Percentiles rank a stretch among this genome's conserved stretches.
Conservation (phyloP, 2,888 invertebrate species). For the Megaustenia siamemsis region DNA sequence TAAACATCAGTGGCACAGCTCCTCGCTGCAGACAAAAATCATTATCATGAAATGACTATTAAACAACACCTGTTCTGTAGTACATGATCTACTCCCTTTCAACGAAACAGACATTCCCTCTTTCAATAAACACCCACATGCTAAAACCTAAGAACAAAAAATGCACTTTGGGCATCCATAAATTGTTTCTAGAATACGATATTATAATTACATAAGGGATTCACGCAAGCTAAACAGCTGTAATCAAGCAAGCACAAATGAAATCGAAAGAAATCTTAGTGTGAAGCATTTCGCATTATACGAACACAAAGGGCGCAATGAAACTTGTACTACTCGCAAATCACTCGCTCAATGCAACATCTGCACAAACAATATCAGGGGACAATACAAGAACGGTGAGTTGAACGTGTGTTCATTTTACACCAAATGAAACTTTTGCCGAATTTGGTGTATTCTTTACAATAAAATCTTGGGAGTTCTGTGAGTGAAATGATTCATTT, state of each 20-base stretch:
- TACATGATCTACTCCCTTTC: not conserved
- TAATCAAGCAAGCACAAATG: not conserved
- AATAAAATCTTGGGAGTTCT: too few relatives aligned
- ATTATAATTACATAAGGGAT: not conserved
- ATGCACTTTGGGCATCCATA: not conserved
- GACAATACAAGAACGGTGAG: not conserved
- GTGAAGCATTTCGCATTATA: not conserved
- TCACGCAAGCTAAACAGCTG: not conserved
- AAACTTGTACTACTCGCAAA: not conserved
- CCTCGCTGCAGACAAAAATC: too few relatives aligned
- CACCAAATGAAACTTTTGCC: not conserved
- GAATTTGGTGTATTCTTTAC: too few relatives aligned
- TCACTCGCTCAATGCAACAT: slow-evolving; percentile 17
- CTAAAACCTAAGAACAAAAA: not conserved
- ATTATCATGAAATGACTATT: too few relatives aligned
- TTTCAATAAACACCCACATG: not conserved
- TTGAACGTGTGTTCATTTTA: slow-evolving; percentile 2
- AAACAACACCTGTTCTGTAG: not conserved
- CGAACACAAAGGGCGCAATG: not conserved
- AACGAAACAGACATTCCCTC: too few relatives aligned
- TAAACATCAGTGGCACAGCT: too few relatives aligned
- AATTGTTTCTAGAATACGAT: not conserved
- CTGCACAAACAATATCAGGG: not conserved
- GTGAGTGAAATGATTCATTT: too few relatives aligned
- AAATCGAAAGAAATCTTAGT: not conserved